Evolutionary conservation across 1,140 invertebrate genomes (phyloP).

Genomic region (Bombus cullumanus): DNA sequence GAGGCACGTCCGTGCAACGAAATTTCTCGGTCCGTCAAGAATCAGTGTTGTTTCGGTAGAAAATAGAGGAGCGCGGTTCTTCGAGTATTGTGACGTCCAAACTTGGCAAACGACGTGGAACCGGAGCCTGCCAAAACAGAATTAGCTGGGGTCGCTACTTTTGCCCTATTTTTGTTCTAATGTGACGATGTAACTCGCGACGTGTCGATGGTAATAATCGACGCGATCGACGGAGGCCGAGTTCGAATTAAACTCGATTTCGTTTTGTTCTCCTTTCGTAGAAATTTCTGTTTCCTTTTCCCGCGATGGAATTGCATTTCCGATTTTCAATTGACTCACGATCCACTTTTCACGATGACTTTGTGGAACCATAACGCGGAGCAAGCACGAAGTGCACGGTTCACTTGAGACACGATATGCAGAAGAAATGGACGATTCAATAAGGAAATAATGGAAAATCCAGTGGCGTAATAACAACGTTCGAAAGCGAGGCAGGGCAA

Average conservation of each 20-base stretch:
- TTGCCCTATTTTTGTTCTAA: conserved; percentile 8
- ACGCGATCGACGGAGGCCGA: neutral
- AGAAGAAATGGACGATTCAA: neutral
- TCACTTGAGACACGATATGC: neutral
- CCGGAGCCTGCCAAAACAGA: conserved; percentile 39
- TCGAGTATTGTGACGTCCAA: conserved; percentile 37
- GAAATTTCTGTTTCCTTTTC: neutral
- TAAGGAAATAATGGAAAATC: conserved; percentile 46
- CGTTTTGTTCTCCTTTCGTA: too few species aligned
- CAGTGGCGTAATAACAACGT: conserved; percentile 18
- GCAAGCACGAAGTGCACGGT: neutral
- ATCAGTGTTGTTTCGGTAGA: conserved; percentile 34
- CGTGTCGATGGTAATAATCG: conserved; percentile 28
- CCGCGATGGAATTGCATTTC: neutral
- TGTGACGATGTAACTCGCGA: conserved; percentile 14
- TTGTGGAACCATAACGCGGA: neutral
- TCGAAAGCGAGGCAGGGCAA: neutral
- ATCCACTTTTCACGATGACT: conserved; percentile 14
- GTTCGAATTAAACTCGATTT: neutral
- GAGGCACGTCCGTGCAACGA: conserved; percentile 39
- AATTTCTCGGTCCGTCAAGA: conserved; percentile 47
- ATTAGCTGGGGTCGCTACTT: conserved; percentile 25
- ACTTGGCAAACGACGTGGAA: conserved; percentile 36
- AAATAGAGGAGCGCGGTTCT: conserved; percentile 16
- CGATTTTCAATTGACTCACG: neutral